Base-by-base conservation (phyloP, 2,797 vertebrate species). In the Masticophis lateralis region DNA sequence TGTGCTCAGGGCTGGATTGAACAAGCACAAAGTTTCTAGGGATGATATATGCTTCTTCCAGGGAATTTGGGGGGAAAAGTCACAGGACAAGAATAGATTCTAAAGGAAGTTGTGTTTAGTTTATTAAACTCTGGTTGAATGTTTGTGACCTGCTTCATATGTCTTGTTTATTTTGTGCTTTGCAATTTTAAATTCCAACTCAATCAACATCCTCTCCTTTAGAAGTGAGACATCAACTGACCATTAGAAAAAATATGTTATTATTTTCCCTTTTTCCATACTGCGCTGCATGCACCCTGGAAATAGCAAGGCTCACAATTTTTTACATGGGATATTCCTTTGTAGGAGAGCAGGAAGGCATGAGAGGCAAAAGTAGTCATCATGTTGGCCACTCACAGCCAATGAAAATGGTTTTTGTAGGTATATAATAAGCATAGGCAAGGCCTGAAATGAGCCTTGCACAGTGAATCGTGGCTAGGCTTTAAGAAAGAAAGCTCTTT, bases 11-110 rank as follows among this genome's bases (percentile, higher is more conserved):
- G 93, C 86, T 91, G 91, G 16, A 61, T 93, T 91, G 92, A 94
- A 95, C 94, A 69, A 90, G 14, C 57, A 61, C 91, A 87, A 20
- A 91, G 56, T 94, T 92, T 89, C 79, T 53, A 10, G 91, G 63
- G 14, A 1, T 51, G 86, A 93, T 93, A 91, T 92, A 93, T 37
- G 14, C 0, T 1, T 27, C 20, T 32, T 87, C 57, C 25, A 32
- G 53, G 7, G 90, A 47, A 60, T 22, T 22, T 60, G 28, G 16
- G 43, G 28, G 20, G 7, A 53, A 89, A 89, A 9, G 83, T 28
- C 86, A 56, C 47, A 87, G 32, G 5, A 74, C 90, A 91, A 63
- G 83, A 87, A 91, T 63, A 59, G 57, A 88, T 88, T 88, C 91
- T 55, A 28, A 69, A 87, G 60, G 60, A 83, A 60, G 53, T 53